Evolutionary conservation across 2,113 vertebrate species (phyloP).

Genomic region (Ptyas mucosa): DNA sequence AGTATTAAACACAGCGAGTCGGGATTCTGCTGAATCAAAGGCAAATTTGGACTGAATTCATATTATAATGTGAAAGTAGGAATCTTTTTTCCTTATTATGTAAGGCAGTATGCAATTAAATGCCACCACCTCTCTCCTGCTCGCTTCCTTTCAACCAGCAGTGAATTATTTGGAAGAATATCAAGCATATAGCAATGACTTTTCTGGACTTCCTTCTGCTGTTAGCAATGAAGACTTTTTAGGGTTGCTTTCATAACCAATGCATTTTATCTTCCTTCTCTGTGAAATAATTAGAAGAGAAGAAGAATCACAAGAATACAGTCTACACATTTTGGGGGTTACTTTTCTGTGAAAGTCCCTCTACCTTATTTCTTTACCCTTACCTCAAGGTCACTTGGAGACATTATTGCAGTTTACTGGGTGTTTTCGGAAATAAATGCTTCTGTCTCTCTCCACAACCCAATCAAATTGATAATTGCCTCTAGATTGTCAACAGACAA

Average conservation of each 20-base stretch:
- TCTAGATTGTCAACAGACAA: not conserved
- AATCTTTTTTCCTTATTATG: not conserved
- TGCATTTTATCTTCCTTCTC: not conserved
- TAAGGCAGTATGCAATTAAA: not conserved
- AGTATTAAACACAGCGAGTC: not conserved
- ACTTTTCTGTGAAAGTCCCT: not conserved
- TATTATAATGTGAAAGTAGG: not conserved
- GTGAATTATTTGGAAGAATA: not conserved
- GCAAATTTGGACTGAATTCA: not conserved
- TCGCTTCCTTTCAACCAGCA: not conserved
- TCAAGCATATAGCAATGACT: not conserved
- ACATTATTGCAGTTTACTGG: not conserved
- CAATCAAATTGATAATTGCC: not conserved
- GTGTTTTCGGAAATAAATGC: not conserved
- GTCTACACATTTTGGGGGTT: not conserved
- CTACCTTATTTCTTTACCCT: not conserved
- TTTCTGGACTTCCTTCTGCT: not conserved
- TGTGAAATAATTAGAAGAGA: not conserved
- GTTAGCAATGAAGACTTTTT: not conserved
- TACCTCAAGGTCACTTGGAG: not conserved
- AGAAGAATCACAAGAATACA: not conserved
- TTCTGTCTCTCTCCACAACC: not conserved
- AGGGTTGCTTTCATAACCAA: not conserved
- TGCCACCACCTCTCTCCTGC: not conserved
- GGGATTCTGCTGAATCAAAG: not conserved